Evolutionary conservation across 2,113 vertebrate genomes (phyloP).

Genomic region (Chaetodon auriga): DNA sequence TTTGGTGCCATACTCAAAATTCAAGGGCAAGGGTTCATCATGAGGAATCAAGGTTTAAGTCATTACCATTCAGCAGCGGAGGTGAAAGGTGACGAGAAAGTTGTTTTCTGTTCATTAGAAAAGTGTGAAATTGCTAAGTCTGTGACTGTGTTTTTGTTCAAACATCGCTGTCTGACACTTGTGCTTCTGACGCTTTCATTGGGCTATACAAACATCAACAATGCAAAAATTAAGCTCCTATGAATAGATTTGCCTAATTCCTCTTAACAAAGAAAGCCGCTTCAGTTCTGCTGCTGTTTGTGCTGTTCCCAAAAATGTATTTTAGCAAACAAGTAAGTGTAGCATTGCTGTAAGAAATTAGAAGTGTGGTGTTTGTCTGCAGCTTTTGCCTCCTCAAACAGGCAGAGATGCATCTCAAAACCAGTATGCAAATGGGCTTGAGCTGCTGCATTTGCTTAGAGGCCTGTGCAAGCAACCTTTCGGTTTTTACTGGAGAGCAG

Average conservation of each 20-base stretch:
- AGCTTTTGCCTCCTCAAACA: slow-evolving; percentile 39
- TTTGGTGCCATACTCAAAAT: background rate
- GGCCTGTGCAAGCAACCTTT: slow-evolving; percentile 20
- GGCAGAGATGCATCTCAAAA: slow-evolving; percentile 40
- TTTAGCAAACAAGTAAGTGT: background rate
- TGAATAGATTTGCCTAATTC: slow-evolving; percentile 38
- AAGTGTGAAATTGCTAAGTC: background rate
- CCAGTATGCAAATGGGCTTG: slow-evolving; percentile 45
- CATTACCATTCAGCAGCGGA: slow-evolving; percentile 18
- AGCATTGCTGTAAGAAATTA: slow-evolving; percentile 16
- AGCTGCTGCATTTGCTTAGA: slow-evolving; percentile 47
- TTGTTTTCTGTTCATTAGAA: slow-evolving; percentile 21
- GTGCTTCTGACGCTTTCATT: slow-evolving; percentile 7
- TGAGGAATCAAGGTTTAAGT: slow-evolving; percentile 24
- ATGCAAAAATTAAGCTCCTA: slow-evolving; percentile 25
- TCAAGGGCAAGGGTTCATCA: background rate
- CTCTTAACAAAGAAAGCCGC: slow-evolving; percentile 18
- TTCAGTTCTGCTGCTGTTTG: slow-evolving; percentile 5
- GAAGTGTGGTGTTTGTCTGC: slow-evolving; percentile 16
- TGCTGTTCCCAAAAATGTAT: background rate
- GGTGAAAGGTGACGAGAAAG: slow-evolving; percentile 15
- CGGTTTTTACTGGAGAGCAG: slow-evolving; percentile 23
- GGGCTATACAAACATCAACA: slow-evolving; percentile 14
- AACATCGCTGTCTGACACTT: slow-evolving; percentile 14
- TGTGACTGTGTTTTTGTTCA: background rate